A percentile compares a stretch with the other conserved stretches of the same genome.
phyloP scores from a whole-genome alignment of 2,797 vertebrate species.

The Nasua narica region DNA sequence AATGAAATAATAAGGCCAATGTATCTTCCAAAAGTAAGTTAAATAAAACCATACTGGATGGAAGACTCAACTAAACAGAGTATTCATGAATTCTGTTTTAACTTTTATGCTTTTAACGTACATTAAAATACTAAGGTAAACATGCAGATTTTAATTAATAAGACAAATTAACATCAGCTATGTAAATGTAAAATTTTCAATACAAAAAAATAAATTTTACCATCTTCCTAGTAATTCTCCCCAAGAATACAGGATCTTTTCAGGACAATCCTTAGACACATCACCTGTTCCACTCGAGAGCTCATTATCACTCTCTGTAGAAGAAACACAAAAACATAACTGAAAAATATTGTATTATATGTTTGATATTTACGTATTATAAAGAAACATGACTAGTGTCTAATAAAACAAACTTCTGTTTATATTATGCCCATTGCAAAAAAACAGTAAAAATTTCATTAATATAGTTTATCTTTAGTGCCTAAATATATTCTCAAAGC shows the following conservation, averaged over 20 bases:
- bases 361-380: background rate
- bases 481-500: background rate
- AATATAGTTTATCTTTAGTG: background rate
- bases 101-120: background rate
- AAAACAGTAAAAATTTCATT: background rate
- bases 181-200: conserved; percentile 47
- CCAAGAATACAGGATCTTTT: conserved; percentile 98
- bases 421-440: background rate
- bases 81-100: background rate
- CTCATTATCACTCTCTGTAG: conserved; percentile 96
- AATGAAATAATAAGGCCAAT: background rate
- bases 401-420: background rate
- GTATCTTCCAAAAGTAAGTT: conserved; percentile 19
- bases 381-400: background rate
- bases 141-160: background rate
- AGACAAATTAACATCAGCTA: conserved; percentile 39
- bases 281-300: conserved; percentile 98
- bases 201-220: conserved; percentile 83
- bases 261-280: conserved; percentile 98
- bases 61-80: background rate
- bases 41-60: background rate
- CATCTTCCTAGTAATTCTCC: conserved; percentile 95
- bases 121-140: background rate
- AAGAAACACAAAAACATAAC: conserved; percentile 24
- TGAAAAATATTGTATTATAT: conserved; percentile 2